These are phyloP conservation scores for Grantiella picta DNA, from an alignment of 2,113 vertebrate species.

Conservation along the genomic window DNA sequence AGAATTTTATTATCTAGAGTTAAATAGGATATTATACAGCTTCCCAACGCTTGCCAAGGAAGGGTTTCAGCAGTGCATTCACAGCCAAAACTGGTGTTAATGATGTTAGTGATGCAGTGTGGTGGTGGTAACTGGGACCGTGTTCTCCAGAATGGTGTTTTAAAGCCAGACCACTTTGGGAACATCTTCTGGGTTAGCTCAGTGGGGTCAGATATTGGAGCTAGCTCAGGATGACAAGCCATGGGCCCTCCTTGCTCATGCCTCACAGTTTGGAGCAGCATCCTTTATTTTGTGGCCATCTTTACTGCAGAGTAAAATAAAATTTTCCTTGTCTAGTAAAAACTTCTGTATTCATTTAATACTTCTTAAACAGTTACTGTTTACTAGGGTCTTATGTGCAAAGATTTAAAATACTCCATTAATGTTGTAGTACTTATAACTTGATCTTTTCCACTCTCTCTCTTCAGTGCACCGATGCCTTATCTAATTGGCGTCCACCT, in stretches of 20 bases:
- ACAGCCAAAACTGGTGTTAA: not conserved
- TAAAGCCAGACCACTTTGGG: not conserved
- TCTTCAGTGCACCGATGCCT: constrained; percentile 93
- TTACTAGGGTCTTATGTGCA: not conserved
- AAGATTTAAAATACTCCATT: not conserved
- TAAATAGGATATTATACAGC: not conserved
- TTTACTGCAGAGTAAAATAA: not conserved
- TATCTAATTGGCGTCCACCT: constrained; percentile 96
- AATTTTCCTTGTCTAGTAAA: not conserved
- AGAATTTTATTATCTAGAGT: not conserved
- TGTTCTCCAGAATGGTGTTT: not conserved
- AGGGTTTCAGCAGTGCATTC: not conserved
- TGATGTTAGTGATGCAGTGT: not conserved
- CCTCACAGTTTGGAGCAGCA: not conserved
- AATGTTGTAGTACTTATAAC: not conserved
- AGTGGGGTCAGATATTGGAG: not conserved
- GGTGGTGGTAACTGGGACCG: not conserved
- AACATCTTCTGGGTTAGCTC: not conserved
- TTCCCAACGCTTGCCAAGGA: not conserved
- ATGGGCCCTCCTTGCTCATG: rapidly evolving
- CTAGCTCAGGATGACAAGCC: not conserved
- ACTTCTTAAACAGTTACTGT: not conserved
- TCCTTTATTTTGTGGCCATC: not conserved
- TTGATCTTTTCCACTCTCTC: not conserved
- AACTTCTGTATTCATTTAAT: not conserved